Base-by-base conservation (phyloP, 2,888 invertebrate species). In the Reticulitermes lucifugus region DNA sequence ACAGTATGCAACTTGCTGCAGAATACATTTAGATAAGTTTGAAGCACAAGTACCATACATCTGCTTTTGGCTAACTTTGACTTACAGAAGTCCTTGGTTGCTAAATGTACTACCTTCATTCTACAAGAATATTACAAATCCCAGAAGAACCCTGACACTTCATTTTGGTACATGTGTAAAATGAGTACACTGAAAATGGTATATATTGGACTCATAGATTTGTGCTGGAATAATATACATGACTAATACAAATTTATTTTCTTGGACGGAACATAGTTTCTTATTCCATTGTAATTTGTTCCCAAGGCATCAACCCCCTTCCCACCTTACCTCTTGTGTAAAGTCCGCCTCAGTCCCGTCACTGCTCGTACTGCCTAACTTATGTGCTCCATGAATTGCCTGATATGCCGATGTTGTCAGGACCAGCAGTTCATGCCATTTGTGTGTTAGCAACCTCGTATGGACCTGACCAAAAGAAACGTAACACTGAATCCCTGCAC, bases 381-480 rank as follows among this genome's bases (percentile, higher is more conserved):
- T 91, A 89, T 91, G 90, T 88, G 91, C 90, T 87, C 96, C 96
- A 89, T 97, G 96, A 91, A 98, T 95, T 88, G 98, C 98, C 90
- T 98, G 98, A 91, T 97, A 98, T 83, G 98, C 98, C 86, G 97
- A 97, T 86, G 98, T 98, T 87, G 98, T 98, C 89, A 98, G 93
- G 89, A 98, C 98, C 89, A 98, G 94, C 89, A 98, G 95, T 93
- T 98, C 98, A 91, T 98, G 98, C 99, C 99, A 99, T 92, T 98
- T 98, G 92, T 98, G 98, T 90, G 98, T 99, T 89, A 99, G 93
- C 88, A 99, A 93, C 92, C 97, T 96, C 87, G 98, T 98, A 91
- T 98, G 98, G 88, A 97, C 90, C 90, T 90, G 29, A 29, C 21
- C 73, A 41, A 21, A 73, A 73, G 0, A n/a, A n/a, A 65, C 25